A percentile compares a stretch with the other conserved stretches of the same genome.
These are phyloP conservation scores for Nemapogon koenigi DNA, from an alignment of 2,888 invertebrate genomes.

Conservation along the genomic window DNA sequence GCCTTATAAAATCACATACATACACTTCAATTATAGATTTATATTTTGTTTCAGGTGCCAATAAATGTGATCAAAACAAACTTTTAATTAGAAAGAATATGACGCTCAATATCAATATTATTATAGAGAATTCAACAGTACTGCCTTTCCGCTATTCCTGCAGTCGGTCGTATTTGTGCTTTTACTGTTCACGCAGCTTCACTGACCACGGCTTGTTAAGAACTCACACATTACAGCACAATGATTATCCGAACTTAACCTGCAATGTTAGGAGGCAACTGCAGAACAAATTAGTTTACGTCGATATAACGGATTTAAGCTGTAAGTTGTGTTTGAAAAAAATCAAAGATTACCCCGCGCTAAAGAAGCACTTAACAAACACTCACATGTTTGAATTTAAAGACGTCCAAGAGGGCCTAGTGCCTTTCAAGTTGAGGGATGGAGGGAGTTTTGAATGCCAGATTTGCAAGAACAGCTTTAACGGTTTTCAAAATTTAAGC, in stretches of 20 bases:
- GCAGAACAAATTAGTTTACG: constrained; percentile 2
- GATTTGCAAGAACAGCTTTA: constrained; percentile 6
- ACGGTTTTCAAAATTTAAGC: constrained; percentile 1
- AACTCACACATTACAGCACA: not conserved
- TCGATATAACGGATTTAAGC: constrained; percentile 6
- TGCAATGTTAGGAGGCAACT: not conserved
- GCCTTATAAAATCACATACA: too few relatives aligned
- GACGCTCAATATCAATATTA: too few relatives aligned
- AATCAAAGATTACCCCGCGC: not conserved
- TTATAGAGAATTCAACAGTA: too few relatives aligned
- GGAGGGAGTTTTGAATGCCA: not conserved
- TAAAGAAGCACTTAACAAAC: not conserved
- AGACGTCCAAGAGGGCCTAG: not conserved
- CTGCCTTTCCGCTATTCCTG: constrained; percentile 4
- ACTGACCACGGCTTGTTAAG: not conserved
- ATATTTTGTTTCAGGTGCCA: too few relatives aligned
- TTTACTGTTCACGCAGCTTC: constrained; percentile 4
- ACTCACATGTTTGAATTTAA: not conserved
- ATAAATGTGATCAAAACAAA: too few relatives aligned
- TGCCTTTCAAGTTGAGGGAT: constrained; percentile 4
- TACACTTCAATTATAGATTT: too few relatives aligned
- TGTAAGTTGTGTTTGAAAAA: constrained; percentile 1
- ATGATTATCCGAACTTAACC: not conserved
- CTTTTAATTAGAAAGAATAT: too few relatives aligned
- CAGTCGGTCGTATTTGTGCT: constrained; percentile 1